Conservation (phyloP, 2,113 vertebrate genomes). For the Saimiri boliviensis region DNA sequence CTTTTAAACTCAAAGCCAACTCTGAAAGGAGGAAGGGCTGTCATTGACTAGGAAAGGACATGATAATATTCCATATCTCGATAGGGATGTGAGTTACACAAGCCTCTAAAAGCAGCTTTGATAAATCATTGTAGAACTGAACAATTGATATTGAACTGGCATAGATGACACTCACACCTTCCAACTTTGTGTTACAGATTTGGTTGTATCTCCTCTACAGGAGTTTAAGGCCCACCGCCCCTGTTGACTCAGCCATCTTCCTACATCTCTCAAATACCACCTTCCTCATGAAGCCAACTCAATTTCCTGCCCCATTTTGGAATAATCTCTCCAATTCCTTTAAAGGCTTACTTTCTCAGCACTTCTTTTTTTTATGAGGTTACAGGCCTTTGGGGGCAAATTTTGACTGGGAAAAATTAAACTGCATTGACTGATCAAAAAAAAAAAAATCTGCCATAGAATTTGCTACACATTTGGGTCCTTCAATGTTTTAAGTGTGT, state of each 20-base stretch:
- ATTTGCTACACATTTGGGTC: background rate
- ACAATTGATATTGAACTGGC: background rate
- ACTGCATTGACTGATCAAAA: constrained; percentile 23
- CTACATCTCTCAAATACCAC: background rate
- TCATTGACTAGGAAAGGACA: background rate
- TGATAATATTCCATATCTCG: background rate
- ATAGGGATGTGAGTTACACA: background rate
- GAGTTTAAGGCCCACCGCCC: background rate
- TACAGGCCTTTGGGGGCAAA: background rate
- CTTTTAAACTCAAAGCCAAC: constrained; percentile 19
- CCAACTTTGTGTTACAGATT: background rate
- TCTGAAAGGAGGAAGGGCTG: background rate
- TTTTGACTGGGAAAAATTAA: constrained; percentile 40
- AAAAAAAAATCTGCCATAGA: background rate
- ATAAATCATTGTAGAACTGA: background rate
- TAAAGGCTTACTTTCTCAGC: background rate
- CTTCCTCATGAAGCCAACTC: background rate
- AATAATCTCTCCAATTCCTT: constrained; percentile 34
- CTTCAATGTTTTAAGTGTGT: background rate
- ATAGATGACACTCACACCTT: constrained; percentile 17
- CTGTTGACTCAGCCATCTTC: background rate
- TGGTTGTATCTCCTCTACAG: background rate
- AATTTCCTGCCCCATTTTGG: background rate
- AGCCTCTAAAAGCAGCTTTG: background rate
- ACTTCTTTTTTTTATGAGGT: background rate